Conservation (phyloP, 1,140 invertebrate genomes). For the Drosophila neocordata region DNA sequence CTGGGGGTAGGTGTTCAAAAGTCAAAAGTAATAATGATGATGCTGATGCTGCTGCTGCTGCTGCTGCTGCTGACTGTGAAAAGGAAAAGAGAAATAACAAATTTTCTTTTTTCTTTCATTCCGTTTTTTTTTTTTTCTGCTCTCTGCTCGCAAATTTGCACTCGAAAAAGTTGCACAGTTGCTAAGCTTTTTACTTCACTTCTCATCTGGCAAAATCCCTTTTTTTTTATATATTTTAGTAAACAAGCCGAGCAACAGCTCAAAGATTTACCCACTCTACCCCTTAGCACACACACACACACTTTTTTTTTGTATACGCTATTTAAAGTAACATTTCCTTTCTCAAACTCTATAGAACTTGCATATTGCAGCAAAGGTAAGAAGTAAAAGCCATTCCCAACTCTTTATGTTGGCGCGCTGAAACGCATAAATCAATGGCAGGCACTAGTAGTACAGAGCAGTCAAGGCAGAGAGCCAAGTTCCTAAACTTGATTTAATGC, state of each 20-base stretch:
- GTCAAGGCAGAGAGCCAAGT: slow-evolving; percentile 48
- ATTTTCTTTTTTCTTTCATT: background rate
- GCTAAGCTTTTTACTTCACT: slow-evolving; percentile 35
- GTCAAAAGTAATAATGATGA: slow-evolving; percentile 50
- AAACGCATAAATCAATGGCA: slow-evolving; percentile 60
- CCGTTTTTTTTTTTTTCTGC: background rate
- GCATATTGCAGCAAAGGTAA: slow-evolving; percentile 21
- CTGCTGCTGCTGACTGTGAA: slow-evolving; percentile 39
- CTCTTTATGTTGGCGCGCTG: slow-evolving; percentile 57
- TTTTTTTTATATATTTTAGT: background rate
- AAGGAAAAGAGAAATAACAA: slow-evolving; percentile 31
- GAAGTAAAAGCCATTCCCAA: slow-evolving; percentile 29
- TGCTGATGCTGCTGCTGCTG: slow-evolving; percentile 36
- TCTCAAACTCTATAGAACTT: slow-evolving; percentile 21
- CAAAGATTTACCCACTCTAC: slow-evolving; percentile 32
- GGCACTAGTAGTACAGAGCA: slow-evolving; percentile 14
- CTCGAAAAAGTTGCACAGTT: slow-evolving; percentile 56
- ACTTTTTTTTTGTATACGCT: slow-evolving; percentile 36
- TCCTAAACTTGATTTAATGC: slow-evolving; percentile 62
- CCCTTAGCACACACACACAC: background rate
- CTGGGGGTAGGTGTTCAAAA: slow-evolving; percentile 22
- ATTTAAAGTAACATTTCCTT: slow-evolving; percentile 48
- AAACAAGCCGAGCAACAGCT: slow-evolving; percentile 33
- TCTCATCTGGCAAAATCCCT: slow-evolving; percentile 39
- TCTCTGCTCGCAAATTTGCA: slow-evolving; percentile 46